These are phyloP conservation scores for Vollenhovia emeryi DNA, from an alignment of 1,140 invertebrate species.

Conservation along the genomic window DNA sequence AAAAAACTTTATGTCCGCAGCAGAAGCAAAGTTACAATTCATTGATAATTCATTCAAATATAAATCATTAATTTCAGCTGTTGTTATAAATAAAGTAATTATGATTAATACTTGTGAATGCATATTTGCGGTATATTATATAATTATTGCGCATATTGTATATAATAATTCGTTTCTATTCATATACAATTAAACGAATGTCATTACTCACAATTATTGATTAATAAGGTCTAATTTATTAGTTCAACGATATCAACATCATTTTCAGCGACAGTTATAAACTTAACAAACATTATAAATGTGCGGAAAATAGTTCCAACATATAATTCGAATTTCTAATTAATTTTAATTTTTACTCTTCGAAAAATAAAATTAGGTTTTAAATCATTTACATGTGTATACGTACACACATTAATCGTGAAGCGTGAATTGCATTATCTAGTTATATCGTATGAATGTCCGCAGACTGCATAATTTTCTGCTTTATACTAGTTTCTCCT, in stretches of 20 bases:
- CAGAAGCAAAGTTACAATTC: neutral
- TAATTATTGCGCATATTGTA: neutral
- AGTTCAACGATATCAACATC: neutral
- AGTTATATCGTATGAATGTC: conserved; percentile 25
- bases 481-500: conserved; percentile 12
- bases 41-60: neutral
- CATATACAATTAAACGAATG: conserved; percentile 12
- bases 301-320: neutral
- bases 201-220: neutral
- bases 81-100: conserved; percentile 1
- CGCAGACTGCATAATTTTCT: conserved; percentile 27
- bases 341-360: neutral
- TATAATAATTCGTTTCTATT: conserved; percentile 13
- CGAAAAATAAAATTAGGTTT: neutral
- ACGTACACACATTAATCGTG: neutral
- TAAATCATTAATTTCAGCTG: neutral
- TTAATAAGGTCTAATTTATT: conserved; percentile 10
- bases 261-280: neutral
- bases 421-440: neutral
- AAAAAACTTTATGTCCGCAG: neutral
- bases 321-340: neutral
- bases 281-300: neutral
- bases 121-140: neutral
- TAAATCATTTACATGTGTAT: neutral
- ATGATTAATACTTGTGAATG: neutral